A percentile compares a stretch with the other conserved stretches of the same genome.
Conservation (phyloP, 2,797 vertebrate genomes). For the Otus scops region DNA sequence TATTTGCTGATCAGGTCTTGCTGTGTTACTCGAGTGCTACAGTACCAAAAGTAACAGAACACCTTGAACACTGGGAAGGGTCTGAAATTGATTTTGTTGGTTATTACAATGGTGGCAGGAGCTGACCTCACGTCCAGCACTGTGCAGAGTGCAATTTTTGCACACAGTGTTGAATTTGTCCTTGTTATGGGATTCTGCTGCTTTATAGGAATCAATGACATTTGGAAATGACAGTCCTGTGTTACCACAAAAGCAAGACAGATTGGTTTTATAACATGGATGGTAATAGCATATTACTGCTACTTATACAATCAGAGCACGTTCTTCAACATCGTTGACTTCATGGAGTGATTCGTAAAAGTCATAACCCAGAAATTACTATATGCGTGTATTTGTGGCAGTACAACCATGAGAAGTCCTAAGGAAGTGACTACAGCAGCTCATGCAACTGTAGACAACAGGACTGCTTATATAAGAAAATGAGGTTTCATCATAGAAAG, state of each 20-base stretch:
- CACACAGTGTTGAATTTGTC: background rate
- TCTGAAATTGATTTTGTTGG: constrained; percentile 2
- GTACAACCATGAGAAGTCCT: background rate
- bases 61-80: background rate
- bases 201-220: background rate
- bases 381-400: background rate
- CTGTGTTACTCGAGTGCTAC: background rate
- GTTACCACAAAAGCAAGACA: background rate
- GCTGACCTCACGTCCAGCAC: background rate
- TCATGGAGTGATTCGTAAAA: background rate
- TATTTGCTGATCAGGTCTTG: background rate
- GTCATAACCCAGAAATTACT: background rate
- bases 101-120: background rate
- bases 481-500: background rate
- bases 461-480: background rate
- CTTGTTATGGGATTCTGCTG: background rate
- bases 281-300: background rate
- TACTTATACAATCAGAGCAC: background rate
- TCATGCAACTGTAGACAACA: background rate
- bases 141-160: background rate
- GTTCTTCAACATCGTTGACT: background rate
- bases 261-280: background rate
- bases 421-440: background rate
- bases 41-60: background rate
- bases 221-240: background rate